These are phyloP conservation scores for Alcedo atthis DNA, from an alignment of 2,797 vertebrate species.

Conservation along the genomic window DNA sequence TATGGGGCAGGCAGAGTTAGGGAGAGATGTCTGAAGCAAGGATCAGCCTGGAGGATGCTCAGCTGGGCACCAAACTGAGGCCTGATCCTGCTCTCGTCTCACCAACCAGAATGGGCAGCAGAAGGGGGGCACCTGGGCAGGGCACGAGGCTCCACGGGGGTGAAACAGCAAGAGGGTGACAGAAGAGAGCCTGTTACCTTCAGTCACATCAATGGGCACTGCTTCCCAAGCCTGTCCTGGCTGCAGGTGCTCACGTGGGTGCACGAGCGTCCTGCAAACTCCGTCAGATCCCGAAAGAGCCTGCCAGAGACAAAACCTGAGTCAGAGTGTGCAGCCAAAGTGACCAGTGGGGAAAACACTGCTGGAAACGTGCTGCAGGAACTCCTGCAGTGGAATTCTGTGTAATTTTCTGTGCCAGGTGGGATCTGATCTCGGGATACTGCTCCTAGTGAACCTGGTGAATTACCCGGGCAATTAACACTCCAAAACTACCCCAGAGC, in stretches of 20 bases:
- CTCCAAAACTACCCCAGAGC: neutral
- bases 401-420: neutral
- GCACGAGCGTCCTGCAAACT: neutral
- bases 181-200: slow-evolving; percentile 47
- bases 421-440: neutral
- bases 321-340: neutral
- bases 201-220: slow-evolving; percentile 51
- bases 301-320: slow-evolving; percentile 35
- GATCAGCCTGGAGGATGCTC: neutral
- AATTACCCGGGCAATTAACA: neutral
- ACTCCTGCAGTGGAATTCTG: neutral
- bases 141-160: neutral
- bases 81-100: neutral
- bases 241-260: neutral
- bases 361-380: neutral
- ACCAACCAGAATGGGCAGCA: neutral
- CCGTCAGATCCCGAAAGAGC: slow-evolving; percentile 18
- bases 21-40: neutral
- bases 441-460: neutral
- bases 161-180: neutral
- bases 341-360: neutral
- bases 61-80: neutral
- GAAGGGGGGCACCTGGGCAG: fast-evolving
- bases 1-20: neutral
- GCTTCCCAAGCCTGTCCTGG: neutral